Base-by-base conservation (phyloP, 2,888 invertebrate species). In the Pocota personata region DNA sequence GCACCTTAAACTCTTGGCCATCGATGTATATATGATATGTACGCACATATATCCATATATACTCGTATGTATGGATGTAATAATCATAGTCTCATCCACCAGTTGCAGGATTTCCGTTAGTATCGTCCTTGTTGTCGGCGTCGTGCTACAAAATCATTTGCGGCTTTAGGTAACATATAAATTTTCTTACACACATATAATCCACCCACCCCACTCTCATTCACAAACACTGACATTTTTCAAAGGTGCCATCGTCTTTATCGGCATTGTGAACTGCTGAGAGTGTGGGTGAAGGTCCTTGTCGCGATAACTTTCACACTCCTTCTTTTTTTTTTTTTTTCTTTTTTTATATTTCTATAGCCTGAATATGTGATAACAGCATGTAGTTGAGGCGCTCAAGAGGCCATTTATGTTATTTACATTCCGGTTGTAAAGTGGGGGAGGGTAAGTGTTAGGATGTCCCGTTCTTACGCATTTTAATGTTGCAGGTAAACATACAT, bases 401-500 rank as follows among this genome's bases (percentile, higher is more conserved):
- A 67, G 76, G 76, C 76, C 76, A 76, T 76, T 76, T 66, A 50
- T 58, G 67, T 66, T 76, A 76, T 76, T 75, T 67, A 76, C 76
- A 67, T 76, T 76, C 66, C 76, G 76, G 66, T 19, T 76, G 37
- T 66, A 43, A 66, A 57, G 37, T 66, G 35, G 40, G 16, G 30
- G 50, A 19, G 43, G 40, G 46, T 66, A 21, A 46, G 40, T 64
- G 50, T 3, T 12, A 21, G 43, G 46, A 57, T 43, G 37, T 40
- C 37, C 37, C 66, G 21, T 57, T 14, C 27, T 35, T 46, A 46
- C 48, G 19, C 32, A 57, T 57, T 64, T 66, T 66, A 64, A 66
- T 75, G 48, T 19, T 76, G 8, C 57, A 57, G 27, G 60, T 60
- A n/a, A 55, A 43, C 24, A 64, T 43, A 19, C 6, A 6, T 24